These are phyloP conservation scores for Tolmerus cingulatus DNA, from an alignment of 2,888 invertebrate genomes.

Conservation along the genomic window DNA sequence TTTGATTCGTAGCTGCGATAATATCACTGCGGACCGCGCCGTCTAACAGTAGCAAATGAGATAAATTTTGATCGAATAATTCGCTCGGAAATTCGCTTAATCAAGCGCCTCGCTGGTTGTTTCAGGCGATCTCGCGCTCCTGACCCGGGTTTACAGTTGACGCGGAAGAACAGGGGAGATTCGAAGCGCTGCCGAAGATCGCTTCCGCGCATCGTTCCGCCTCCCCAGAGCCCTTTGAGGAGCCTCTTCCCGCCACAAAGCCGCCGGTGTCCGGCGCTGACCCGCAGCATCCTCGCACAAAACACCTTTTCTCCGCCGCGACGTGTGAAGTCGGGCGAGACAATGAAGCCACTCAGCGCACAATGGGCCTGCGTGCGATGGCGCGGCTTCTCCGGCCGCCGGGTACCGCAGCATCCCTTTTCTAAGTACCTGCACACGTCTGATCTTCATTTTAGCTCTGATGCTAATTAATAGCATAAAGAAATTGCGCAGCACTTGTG, in stretches of 20 bases:
- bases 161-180: not conserved
- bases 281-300: not conserved
- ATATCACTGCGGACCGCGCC: not conserved
- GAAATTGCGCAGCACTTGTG: constrained; percentile 37
- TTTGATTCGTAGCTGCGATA: constrained; percentile 26
- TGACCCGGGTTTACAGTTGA: not conserved
- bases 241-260: not conserved
- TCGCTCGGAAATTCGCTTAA: not conserved
- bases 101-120: not conserved
- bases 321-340: constrained; percentile 1
- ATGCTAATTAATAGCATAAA: constrained; percentile 48
- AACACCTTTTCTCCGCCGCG: not conserved
- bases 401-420: not conserved
- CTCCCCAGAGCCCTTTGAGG: not conserved
- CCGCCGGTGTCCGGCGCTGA: not conserved
- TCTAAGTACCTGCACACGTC: constrained; percentile 33
- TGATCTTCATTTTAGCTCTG: constrained; percentile 34
- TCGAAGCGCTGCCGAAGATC: not conserved
- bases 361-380: not conserved
- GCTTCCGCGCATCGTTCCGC: not conserved
- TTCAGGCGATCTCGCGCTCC: not conserved
- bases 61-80: constrained; percentile 22
- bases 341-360: constrained; percentile 1
- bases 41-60: constrained; percentile 7
- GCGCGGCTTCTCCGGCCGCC: not conserved